Base-by-base conservation (phyloP, 2,797 vertebrate species). In the Melanotaenia parkinsoni region DNA sequence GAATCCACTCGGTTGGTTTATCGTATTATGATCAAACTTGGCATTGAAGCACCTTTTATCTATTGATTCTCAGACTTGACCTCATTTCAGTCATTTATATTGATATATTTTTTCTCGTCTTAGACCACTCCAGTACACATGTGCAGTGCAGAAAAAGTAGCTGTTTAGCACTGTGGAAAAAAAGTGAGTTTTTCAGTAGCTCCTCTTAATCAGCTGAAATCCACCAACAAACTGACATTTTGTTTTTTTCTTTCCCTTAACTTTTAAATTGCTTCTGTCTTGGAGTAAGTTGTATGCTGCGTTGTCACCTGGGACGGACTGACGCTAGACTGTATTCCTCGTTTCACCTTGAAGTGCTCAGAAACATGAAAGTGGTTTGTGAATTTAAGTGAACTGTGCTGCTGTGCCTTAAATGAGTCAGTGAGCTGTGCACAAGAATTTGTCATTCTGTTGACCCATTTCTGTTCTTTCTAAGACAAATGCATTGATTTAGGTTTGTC, bases 401-500 rank as follows among this genome's bases (percentile, higher is more conserved):
- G 12, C 38, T n/a, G 4, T 28, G 43, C 14, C 20, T 20, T 32
- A 58, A 70, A 68, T 63, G 57, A 45, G 12, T 56, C n/a, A 12
- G 62, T 72, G 13, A 58, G 63, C 57, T 47, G n/a, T 7, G 6
- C 37, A 56, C 53, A 66, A 9, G 28, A 33, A 20, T 56, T 16
- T 54, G 5, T 10, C 51, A 28, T 35, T 14, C 18, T 38, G 7
- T 72, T 59, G 38, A 28, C 12, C 5, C 11, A 33, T 32, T 30
- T 69, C 35, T 64, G n/a, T 77, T 43, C 10, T 81, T 22, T 65
- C 22, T 50, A 58, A 45, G 66, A 56, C 13, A 32, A 20, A 50
- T 45, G 13, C 57, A 69, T 26, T 54, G 50, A 72, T 76, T 74
- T 54, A 53, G 65, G 75, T 63, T 22, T 58, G 43, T 67, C 54